Base-by-base conservation (phyloP, 1,140 invertebrate species). In the Tribolium castaneum region DNA sequence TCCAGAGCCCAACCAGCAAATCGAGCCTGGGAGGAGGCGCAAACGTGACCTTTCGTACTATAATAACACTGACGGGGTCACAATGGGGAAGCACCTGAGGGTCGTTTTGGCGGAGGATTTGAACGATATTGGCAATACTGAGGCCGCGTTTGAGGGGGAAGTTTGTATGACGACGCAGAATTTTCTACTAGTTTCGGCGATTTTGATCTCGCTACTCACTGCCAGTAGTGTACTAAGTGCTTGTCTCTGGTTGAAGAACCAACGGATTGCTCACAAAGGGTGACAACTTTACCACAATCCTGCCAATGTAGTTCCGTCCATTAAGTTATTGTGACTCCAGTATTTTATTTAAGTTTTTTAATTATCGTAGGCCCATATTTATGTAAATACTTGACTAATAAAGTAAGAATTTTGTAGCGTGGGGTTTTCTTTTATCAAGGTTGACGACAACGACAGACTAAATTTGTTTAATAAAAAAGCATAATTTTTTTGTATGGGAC, bases 21-120 rank as follows among this genome's bases (percentile, higher is more conserved):
- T 92, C 13, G 92, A 93, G 25, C 92, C 90, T 10, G 89, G 89
- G 7, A 89, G 85, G 80, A 85, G 91, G 56, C 88, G 90, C 72
- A 88, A 90, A 77, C 82, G 91, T 84, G 82, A 87, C 86, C 76
- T 89, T 70, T 75, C 90, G 19, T 85, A 87, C 14, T 59, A 84
- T 7, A 86, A 86, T 7, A 90, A 90, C 79, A 86, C 83, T 73
- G 90, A 91, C 45, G 88, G 90, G 0, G 87, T 92, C 0, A 89
- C 88, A 25, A 88, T 93, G 73, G 88, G 88, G 14, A 92, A 92
- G 80, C 88, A 90, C 14, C 88, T 92, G 70, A 89, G 89, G 78
- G 91, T 93, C 1, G 90, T 93, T n/a, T 89, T 92, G 82, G 90
- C 91, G 7, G 91, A 93, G 78, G 91, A 93, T 80, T 83, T 93